A percentile compares a stretch with the other conserved stretches of the same genome.
phyloP scores from a whole-genome alignment of 2,797 vertebrate species.

The Phrynocephalus forsythii region DNA sequence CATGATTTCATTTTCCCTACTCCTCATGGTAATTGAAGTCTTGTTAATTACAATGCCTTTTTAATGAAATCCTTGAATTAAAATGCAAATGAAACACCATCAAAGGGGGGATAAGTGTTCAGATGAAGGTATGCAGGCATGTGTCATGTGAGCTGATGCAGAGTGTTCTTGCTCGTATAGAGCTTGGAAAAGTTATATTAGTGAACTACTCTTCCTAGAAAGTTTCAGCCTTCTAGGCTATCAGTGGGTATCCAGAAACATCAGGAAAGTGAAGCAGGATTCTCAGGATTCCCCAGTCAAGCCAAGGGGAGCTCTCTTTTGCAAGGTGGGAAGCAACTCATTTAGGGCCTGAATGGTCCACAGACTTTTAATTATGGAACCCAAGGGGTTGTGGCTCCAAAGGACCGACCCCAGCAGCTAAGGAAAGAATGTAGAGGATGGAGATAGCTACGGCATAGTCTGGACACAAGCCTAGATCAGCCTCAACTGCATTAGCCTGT shows the following conservation, averaged over 20 bases:
- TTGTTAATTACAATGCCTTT: not conserved
- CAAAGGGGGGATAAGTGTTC: no score
- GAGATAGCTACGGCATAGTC: not conserved
- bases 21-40: not conserved
- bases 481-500: not conserved
- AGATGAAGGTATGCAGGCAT: not conserved
- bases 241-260: not conserved
- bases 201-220: not conserved
- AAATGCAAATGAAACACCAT: not conserved
- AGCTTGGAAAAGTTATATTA: not conserved
- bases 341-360: not conserved
- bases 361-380: not conserved
- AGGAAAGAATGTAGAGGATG: not conserved
- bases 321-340: not conserved
- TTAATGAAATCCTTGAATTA: not conserved
- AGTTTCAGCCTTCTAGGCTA: not conserved
- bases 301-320: no score
- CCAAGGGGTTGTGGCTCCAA: not conserved
- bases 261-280: not conserved
- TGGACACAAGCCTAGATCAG: not conserved
- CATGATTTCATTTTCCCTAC: not conserved
- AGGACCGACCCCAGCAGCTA: not conserved
- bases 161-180: not conserved
- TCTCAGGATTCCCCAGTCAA: not conserved
- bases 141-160: not conserved